phyloP scores from a whole-genome alignment of 2,797 vertebrate genomes.

The Enteromius anoplus region DNA sequence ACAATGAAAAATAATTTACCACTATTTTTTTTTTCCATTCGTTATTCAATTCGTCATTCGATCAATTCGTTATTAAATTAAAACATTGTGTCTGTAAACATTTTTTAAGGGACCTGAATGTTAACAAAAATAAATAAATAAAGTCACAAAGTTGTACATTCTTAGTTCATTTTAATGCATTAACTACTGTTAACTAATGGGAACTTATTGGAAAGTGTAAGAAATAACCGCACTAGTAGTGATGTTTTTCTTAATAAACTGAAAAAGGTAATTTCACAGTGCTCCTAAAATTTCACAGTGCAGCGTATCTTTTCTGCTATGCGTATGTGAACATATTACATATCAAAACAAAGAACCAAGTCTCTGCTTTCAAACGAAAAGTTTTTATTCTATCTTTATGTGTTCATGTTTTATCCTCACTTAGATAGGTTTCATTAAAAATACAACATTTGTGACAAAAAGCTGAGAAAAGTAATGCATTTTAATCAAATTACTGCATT shows the following conservation, averaged over 20 bases:
- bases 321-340: too few species aligned
- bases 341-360: too few species aligned
- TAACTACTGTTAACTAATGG: neutral
- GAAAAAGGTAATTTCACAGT: neutral
- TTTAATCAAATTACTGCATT: too few species aligned
- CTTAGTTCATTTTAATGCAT: neutral
- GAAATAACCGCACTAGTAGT: neutral
- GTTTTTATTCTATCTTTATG: too few species aligned
- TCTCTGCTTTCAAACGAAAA: too few species aligned
- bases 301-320: neutral
- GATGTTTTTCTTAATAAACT: neutral
- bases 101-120: neutral
- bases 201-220: neutral
- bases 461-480: too few species aligned
- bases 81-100: neutral
- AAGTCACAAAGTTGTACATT: neutral
- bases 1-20: neutral
- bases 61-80: neutral
- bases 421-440: too few species aligned
- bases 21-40: neutral
- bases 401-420: too few species aligned
- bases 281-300: neutral
- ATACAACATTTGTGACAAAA: too few species aligned
- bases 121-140: neutral
- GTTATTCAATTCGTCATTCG: neutral